Percentiles rank a stretch among this genome's conserved stretches.
Evolutionary conservation across 2,888 invertebrate species (phyloP).

Genomic region (Rapana venosa): DNA sequence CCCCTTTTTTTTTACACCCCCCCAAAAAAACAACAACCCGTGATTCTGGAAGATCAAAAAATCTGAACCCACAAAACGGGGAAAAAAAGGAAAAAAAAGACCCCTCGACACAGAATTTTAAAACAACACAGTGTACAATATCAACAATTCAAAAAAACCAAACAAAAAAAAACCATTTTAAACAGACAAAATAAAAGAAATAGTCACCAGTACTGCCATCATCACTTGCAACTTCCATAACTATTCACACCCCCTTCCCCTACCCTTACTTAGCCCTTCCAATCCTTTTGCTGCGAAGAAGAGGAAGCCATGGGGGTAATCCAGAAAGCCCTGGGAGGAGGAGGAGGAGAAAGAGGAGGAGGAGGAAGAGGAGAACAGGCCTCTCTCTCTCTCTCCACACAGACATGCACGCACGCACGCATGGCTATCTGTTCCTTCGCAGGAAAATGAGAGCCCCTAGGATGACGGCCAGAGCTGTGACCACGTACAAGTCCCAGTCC

Average conservation of each 20-base stretch:
- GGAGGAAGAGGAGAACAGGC: background rate
- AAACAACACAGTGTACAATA: background rate
- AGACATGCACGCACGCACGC: background rate
- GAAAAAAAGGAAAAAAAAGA: background rate
- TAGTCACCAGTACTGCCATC: background rate
- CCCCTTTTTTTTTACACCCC: background rate
- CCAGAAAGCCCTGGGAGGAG: background rate
- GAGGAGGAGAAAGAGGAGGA: background rate
- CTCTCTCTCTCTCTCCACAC: too few species aligned
- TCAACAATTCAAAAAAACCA: background rate
- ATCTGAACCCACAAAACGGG: background rate
- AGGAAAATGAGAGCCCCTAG: slow-evolving; percentile 87
- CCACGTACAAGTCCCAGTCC: slow-evolving; percentile 96
- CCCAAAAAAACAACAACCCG: background rate
- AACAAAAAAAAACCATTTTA: background rate
- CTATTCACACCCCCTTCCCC: background rate
- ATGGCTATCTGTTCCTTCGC: slow-evolving; percentile 59
- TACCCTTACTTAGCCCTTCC: background rate
- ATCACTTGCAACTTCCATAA: background rate
- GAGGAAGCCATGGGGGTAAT: background rate
- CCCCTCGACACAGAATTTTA: background rate
- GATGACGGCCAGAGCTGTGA: slow-evolving; percentile 89
- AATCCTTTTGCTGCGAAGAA: background rate
- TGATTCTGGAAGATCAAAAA: too few species aligned
- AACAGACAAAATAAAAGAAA: background rate